Base-by-base conservation (phyloP, 2,797 vertebrate species). In the Geotrypetes seraphini region DNA sequence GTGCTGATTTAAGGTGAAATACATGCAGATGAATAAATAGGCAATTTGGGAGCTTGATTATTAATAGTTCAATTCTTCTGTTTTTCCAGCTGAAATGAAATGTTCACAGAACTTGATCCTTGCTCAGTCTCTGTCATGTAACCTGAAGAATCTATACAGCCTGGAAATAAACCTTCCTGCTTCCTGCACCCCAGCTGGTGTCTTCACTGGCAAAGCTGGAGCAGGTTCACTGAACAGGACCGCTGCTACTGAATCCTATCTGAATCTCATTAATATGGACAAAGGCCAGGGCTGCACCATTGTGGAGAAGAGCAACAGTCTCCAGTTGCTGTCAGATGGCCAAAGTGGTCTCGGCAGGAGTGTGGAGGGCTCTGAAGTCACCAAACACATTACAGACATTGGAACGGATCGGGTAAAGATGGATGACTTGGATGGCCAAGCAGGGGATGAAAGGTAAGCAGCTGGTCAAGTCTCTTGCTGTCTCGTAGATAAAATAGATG, bases 101-200 rank as follows among this genome's bases (percentile, higher is more conserved):
- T 78, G 79, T 3, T 28, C 66, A 4, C 68, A 78, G 69, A 75
- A 70, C 45, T 39, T 70, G 4, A 43, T 65, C 7, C 62, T 77
- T 11, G 53, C 71, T 0, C 81, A 73, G 33, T 71, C 81, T 2
- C 67, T 89, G n/a, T 80, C 86, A 7, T 75, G 90, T 40, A 87
- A 87, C 59, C 63, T 90, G 66, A 91, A 86, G 74, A 88, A 89
- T 44, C 69, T 69, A 50, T 84, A 81, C 78, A 78, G 66, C 55
- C 60, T 82, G 44, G 66, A 70, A 4, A 31, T 69, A 54, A 79
- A 77, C 25, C 69, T 75, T 52, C 83, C 85, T 0, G 61, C 78
- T 69, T 84, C 84, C 50, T 91, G 87, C 42, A 84, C 61, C 1
- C 85, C 85, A 0, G 73, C 82, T 6, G 84, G 74, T 44, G 47